Evolutionary conservation across 2,888 invertebrate genomes (phyloP).

Genomic region (Lasioglossum oenotherae): DNA sequence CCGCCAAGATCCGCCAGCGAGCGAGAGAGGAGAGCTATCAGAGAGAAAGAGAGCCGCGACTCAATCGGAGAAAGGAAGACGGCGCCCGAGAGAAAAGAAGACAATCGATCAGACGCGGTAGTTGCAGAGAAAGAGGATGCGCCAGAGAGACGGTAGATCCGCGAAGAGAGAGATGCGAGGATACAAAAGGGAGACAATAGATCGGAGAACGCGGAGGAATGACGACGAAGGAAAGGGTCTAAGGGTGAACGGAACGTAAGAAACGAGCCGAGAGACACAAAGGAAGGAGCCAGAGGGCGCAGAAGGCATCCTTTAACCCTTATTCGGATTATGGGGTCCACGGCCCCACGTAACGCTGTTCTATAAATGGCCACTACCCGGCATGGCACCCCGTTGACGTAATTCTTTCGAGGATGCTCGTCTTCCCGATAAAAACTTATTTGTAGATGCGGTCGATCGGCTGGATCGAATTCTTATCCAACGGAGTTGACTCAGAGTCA

Average conservation of each 20-base stretch:
- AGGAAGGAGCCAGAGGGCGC: background rate
- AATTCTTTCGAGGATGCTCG: background rate
- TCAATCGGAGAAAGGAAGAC: constrained; percentile 22
- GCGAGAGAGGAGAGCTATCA: background rate
- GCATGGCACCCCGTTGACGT: background rate
- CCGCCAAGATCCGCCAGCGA: background rate
- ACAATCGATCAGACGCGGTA: background rate
- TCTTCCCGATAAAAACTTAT: background rate
- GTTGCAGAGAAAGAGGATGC: background rate
- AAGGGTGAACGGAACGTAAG: background rate
- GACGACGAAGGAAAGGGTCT: background rate
- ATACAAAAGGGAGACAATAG: background rate
- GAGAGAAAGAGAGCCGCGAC: constrained; percentile 28
- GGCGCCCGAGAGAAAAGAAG: constrained; percentile 9
- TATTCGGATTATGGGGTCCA: background rate
- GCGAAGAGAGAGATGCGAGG: background rate
- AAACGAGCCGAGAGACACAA: background rate
- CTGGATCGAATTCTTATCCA: background rate
- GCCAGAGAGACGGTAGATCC: background rate
- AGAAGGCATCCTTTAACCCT: constrained; percentile 11
- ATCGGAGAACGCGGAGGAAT: background rate
- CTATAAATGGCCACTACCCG: background rate
- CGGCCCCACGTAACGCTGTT: constrained; percentile 10
- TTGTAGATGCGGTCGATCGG: background rate
- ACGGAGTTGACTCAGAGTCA: background rate